Conservation (phyloP, 1,140 invertebrate species). For the Mesaphorura yosii region DNA sequence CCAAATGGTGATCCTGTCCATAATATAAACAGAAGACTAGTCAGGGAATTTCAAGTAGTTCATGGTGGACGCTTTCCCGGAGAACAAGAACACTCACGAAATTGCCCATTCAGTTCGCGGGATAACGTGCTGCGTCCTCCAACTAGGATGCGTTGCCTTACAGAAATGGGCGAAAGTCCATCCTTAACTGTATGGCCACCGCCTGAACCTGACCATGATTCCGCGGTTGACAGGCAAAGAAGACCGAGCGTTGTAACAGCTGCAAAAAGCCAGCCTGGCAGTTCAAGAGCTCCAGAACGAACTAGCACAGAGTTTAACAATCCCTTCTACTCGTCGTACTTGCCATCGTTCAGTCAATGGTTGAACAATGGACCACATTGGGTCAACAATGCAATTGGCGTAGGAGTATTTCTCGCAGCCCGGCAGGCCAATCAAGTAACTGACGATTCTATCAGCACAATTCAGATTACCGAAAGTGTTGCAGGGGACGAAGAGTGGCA, state of each 20-base stretch:
- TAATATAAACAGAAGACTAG: neutral
- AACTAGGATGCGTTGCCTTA: constrained; percentile 23
- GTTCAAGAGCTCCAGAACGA: neutral
- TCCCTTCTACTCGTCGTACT: too few relatives aligned
- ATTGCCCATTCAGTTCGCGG: constrained; percentile 22
- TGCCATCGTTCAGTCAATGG: constrained; percentile 9
- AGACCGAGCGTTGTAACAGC: neutral
- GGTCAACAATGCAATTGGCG: constrained; percentile 13
- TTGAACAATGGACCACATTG: constrained; percentile 7
- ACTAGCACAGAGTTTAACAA: too few relatives aligned
- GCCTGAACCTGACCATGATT: constrained; percentile 22
- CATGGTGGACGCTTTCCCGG: neutral
- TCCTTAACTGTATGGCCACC: constrained; percentile 25
- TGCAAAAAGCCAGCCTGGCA: neutral
- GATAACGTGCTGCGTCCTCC: constrained; percentile 17
- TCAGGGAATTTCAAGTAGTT: constrained; percentile 18
- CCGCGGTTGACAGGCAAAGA: too few relatives aligned
- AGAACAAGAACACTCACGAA: constrained; percentile 21
- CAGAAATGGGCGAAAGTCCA: constrained; percentile 21
- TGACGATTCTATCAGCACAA: neutral
- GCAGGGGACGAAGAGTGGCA: constrained; percentile 13
- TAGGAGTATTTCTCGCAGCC: neutral
- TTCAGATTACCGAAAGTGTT: neutral
- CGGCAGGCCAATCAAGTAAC: neutral
- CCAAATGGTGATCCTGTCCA: neutral